Evolutionary conservation across 2,113 vertebrate genomes (phyloP), one percentile per base, ranked within the genome.

Genomic region (Actenoides lindsayi): DNA sequence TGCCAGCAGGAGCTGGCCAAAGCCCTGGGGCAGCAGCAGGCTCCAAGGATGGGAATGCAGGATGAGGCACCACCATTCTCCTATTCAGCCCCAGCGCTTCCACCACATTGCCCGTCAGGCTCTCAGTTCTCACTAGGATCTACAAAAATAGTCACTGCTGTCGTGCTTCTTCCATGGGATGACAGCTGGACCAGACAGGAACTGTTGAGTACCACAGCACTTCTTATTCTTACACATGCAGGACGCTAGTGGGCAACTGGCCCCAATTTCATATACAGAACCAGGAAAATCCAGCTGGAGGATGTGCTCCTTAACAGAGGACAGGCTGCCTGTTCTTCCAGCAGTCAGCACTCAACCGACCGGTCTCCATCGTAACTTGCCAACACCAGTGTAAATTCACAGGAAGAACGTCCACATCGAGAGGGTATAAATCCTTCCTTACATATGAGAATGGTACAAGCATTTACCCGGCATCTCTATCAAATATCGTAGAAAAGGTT

Each of bases 401-500:
- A 85, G 78, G 62, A 59, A 87, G 65, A 75, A 94, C 5, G 75
- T 97, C 97, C 50, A 2, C 90, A 94, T 89, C 9, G 3, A 96
- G 69, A 94, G 94, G 70, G 62, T 95, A 89, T 63, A 96, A 97
- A 97, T 97, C 89, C 62, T 94, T 97, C 93, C 87, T 97, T 46
- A 27, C 33, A 3, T 59, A 89, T 5, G 62, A 97, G 96, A 97
- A 89, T 91, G 95, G 87, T 87, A 94, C 87, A 93, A 88, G 94
- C 91, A 73, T 97, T 98, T 91, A 94, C 86, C 93, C 64, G 28
- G 92, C 90, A 95, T 96, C 96, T 97, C 96, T 94, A 97, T 97
- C 97, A 97, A 97, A 95, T 96, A 97, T 94, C 1, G 71, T 97
- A 98, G 95, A 97, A 98, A 97, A 97, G 91, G 96, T 97, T 97